Conservation (phyloP, 2,113 vertebrate species). For the Sporophila hypoxantha region DNA sequence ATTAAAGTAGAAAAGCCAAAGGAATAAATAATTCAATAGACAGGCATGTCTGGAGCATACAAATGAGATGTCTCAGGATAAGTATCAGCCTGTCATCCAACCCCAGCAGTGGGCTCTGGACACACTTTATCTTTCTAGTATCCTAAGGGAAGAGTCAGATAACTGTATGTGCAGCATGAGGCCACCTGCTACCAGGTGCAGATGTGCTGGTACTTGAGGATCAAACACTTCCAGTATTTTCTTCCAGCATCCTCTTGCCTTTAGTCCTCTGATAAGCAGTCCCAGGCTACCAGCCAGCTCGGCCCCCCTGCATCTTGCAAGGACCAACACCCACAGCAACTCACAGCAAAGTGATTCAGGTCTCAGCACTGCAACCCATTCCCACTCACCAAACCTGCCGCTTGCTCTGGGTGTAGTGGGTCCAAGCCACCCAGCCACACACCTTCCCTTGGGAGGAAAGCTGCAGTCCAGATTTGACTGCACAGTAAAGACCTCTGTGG, state of each 20-base stretch:
- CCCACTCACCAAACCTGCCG: neutral
- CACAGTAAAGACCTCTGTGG: neutral
- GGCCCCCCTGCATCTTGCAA: neutral
- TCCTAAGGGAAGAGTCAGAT: neutral
- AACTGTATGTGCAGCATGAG: neutral
- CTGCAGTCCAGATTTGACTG: neutral
- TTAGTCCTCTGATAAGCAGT: neutral
- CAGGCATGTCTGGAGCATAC: neutral
- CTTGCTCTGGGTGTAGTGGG: neutral
- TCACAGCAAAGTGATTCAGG: too few species aligned
- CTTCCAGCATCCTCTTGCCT: neutral
- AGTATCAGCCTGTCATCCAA: neutral
- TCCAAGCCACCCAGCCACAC: neutral
- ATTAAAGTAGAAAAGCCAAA: slow-evolving; percentile 13
- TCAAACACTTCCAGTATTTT: neutral
- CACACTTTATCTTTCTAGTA: neutral
- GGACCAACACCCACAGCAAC: rapidly evolving
- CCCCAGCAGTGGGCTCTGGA: neutral
- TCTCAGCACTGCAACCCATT: neutral
- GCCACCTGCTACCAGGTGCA: neutral
- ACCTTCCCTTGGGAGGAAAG: neutral
- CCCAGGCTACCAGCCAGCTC: neutral
- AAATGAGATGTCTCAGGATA: neutral
- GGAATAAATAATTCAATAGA: slow-evolving; percentile 10
- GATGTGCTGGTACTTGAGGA: neutral